Evolutionary conservation across 1,140 invertebrate genomes (phyloP).

Genomic region (Drosophila pruinosa): DNA sequence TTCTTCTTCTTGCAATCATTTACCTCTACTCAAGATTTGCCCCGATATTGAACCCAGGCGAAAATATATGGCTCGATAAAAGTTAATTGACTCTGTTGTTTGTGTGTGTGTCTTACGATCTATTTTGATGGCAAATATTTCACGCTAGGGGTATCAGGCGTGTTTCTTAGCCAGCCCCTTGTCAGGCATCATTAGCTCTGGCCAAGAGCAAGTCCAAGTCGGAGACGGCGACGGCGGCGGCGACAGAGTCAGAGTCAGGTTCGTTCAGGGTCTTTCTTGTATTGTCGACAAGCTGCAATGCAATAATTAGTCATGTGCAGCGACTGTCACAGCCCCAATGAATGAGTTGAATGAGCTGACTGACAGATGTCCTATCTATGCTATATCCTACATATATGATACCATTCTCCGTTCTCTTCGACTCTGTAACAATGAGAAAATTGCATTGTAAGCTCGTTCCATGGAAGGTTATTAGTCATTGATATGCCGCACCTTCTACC

Average conservation of each 20-base stretch:
- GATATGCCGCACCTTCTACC: constrained; percentile 62
- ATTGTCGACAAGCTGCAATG: constrained; percentile 54
- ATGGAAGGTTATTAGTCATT: constrained; percentile 70
- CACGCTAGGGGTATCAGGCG: constrained; percentile 45
- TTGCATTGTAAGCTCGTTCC: constrained; percentile 43
- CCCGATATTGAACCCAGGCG: constrained; percentile 21
- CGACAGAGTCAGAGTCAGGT: no score
- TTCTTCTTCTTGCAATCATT: not conserved
- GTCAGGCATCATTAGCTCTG: constrained; percentile 72
- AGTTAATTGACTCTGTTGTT: constrained; percentile 67
- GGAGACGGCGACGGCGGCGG: no score
- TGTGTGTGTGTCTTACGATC: constrained; percentile 51
- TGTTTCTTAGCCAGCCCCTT: constrained; percentile 23
- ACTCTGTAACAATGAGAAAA: constrained; percentile 59
- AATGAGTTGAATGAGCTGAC: constrained; percentile 30
- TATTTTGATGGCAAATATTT: constrained; percentile 79
- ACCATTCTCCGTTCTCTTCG: not conserved
- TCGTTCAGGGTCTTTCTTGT: constrained; percentile 17
- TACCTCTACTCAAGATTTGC: constrained; percentile 51
- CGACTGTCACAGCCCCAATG: constrained; percentile 32
- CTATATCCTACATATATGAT: not conserved
- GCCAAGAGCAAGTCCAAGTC: constrained; percentile 41
- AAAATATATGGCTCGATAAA: constrained; percentile 60
- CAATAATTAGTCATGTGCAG: constrained; percentile 77
- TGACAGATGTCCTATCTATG: constrained; percentile 68